A percentile compares a stretch with the other conserved stretches of the same genome.
phyloP scores from a whole-genome alignment of 2,888 invertebrate genomes.

The Callyntrura guangdongensis region DNA sequence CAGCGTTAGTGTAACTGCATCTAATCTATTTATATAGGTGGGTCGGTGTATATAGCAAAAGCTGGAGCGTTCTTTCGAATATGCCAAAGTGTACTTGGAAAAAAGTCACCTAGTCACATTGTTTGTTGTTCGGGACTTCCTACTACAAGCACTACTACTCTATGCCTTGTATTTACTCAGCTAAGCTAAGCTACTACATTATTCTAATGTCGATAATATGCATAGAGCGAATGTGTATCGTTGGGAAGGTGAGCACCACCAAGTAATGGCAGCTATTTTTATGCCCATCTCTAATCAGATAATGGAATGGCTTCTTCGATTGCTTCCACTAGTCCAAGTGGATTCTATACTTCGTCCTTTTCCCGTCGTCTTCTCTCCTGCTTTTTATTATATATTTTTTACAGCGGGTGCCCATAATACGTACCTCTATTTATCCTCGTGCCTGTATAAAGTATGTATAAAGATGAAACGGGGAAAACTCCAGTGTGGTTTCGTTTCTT shows the following conservation, averaged over 20 bases:
- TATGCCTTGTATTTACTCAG: neutral
- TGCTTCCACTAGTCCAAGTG: conserved; percentile 68
- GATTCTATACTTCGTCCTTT: conserved; percentile 47
- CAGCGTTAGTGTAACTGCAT: conserved; percentile 52
- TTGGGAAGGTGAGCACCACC: conserved; percentile 60
- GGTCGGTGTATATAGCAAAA: neutral
- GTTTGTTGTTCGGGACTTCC: conserved; percentile 4
- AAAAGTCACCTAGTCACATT: conserved; percentile 33
- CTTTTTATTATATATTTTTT: conserved; percentile 2
- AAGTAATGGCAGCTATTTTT: conserved; percentile 74
- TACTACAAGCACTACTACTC: neutral
- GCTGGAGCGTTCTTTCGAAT: neutral
- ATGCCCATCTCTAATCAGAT: conserved; percentile 79
- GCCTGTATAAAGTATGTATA: neutral
- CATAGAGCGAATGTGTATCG: conserved; percentile 57
- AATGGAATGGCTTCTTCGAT: conserved; percentile 77
- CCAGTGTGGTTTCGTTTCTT: conserved; percentile 3
- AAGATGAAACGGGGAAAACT: conserved; percentile 1
- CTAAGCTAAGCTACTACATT: conserved; percentile 52
- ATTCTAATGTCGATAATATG: conserved; percentile 75
- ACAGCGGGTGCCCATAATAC: neutral
- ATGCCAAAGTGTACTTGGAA: neutral
- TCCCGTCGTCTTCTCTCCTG: conserved; percentile 17
- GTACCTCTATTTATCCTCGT: neutral
- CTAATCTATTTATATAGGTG: conserved; percentile 45